Evolutionary conservation across 2,797 vertebrate genomes (phyloP).

Genomic region (Prunella strophiata): DNA sequence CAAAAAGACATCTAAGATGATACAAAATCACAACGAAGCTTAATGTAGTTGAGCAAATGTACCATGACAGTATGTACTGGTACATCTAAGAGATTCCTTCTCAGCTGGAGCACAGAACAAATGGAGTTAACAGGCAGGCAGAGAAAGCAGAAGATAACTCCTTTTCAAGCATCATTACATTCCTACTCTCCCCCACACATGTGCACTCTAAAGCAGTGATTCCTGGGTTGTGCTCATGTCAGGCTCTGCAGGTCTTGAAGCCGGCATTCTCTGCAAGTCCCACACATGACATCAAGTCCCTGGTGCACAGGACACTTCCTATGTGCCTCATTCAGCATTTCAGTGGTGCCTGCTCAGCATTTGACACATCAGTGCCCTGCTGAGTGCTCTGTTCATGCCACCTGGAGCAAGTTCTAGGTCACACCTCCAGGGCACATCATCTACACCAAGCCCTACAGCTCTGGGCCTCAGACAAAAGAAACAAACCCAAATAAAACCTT

Average conservation of each 20-base stretch:
- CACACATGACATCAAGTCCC: not conserved
- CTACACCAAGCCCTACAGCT: not conserved
- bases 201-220: not conserved
- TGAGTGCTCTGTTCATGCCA: not conserved
- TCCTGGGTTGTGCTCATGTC: not conserved
- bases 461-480: not conserved
- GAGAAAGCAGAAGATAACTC: not conserved
- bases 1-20: not conserved
- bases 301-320: not conserved
- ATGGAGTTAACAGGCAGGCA: not conserved
- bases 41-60: not conserved
- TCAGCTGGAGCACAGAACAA: not conserved
- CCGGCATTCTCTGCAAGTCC: fast-evolving
- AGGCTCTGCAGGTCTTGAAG: not conserved
- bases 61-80: not conserved
- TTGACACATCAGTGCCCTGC: not conserved
- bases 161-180: not conserved
- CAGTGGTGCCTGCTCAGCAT: not conserved
- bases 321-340: not conserved
- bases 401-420: not conserved
- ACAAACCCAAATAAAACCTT: not conserved
- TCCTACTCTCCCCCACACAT: not conserved
- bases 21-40: not conserved
- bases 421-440: not conserved
- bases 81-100: not conserved